phyloP scores from a whole-genome alignment of 2,797 vertebrate genomes.

The Phoebastria nigripes region DNA sequence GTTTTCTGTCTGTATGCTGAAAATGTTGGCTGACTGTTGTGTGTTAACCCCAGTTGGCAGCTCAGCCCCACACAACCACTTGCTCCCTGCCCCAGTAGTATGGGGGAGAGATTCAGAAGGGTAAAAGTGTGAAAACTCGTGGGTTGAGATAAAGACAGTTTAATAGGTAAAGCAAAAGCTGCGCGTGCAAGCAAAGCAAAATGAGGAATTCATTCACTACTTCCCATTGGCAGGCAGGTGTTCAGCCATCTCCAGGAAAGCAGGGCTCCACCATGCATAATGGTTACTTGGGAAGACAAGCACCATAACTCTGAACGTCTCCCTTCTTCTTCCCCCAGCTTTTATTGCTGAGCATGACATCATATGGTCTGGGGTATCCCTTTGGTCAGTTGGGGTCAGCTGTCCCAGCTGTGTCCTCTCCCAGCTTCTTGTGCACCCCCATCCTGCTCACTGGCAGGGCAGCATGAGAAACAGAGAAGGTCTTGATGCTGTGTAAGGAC shows the following conservation, averaged over 20 bases:
- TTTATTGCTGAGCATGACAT: background rate
- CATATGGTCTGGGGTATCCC: too few species aligned
- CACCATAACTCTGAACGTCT: fast-evolving
- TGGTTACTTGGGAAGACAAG: background rate
- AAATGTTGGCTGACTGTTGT: background rate
- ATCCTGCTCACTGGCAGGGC: background rate
- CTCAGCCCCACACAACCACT: background rate
- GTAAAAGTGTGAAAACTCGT: background rate
- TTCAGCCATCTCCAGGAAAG: background rate
- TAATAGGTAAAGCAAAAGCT: background rate
- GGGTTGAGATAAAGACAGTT: background rate
- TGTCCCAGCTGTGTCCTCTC: background rate
- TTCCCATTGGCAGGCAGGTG: background rate
- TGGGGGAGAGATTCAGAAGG: background rate
- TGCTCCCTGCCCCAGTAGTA: fast-evolving
- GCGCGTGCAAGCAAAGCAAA: background rate
- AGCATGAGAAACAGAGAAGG: background rate
- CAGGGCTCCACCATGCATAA: background rate
- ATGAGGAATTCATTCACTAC: background rate
- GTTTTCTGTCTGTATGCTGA: background rate
- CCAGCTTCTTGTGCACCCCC: background rate
- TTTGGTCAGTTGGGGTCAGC: background rate
- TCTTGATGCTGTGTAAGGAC: background rate
- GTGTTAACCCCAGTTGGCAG: background rate
- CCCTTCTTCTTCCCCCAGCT: background rate